Percentiles rank a stretch among this genome's conserved stretches.
These are phyloP conservation scores for Polia nebulosa DNA, from an alignment of 2,888 invertebrate genomes.

Conservation along the genomic window DNA sequence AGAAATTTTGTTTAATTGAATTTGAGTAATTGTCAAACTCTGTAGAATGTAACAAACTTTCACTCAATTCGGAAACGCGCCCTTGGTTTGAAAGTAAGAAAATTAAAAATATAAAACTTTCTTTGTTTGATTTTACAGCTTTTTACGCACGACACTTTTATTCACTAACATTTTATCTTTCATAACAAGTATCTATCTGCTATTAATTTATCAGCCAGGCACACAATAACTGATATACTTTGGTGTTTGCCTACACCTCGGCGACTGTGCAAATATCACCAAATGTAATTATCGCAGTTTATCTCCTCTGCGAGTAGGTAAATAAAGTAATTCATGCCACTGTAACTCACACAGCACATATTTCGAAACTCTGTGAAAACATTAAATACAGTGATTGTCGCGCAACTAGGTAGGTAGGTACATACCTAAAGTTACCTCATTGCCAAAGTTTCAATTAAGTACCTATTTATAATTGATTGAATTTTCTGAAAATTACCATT, in stretches of 20 bases:
- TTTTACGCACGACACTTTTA: not conserved
- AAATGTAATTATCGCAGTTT: conserved; percentile 52
- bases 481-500: not conserved
- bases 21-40: no score
- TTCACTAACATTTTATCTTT: not conserved
- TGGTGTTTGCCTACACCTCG: conserved; percentile 12
- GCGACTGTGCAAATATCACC: conserved; percentile 34
- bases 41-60: no score
- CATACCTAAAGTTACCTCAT: not conserved
- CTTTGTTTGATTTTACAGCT: not conserved
- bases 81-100: no score
- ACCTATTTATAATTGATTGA: conserved; percentile 4
- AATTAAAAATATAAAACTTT: no score
- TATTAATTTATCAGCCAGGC: conserved; percentile 19
- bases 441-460: not conserved
- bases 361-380: conserved; percentile 7
- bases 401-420: not conserved
- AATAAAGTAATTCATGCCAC: conserved; percentile 47
- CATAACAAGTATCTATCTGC: not conserved
- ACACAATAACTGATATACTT: conserved; percentile 7
- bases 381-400: not conserved
- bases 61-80: no score
- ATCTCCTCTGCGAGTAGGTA: conserved; percentile 39
- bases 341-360: conserved; percentile 9
- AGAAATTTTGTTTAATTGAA: no score